Evolutionary conservation across 2,797 vertebrate species (phyloP).

Genomic region (Galago senegalensis): DNA sequence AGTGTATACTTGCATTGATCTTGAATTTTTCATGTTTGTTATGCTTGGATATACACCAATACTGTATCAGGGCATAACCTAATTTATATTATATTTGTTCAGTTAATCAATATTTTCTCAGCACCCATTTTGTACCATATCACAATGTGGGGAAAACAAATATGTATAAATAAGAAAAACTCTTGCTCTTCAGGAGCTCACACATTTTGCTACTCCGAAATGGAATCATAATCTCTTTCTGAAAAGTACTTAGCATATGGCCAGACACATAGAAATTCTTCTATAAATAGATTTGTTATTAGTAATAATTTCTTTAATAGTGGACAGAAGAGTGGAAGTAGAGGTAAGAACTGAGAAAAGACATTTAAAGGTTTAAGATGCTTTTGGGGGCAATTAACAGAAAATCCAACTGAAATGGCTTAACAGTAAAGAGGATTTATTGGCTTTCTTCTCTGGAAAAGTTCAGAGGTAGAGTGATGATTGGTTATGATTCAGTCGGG

Average conservation of each 20-base stretch:
- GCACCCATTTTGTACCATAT: conserved; percentile 51
- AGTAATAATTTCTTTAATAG: conserved; percentile 48
- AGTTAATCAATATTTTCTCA: conserved; percentile 69
- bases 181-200: conserved; percentile 35
- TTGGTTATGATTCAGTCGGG: background rate
- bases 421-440: conserved; percentile 10
- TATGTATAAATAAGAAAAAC: conserved; percentile 49
- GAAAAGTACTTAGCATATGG: conserved; percentile 51
- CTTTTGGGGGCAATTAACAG: conserved; percentile 11
- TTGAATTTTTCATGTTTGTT: background rate
- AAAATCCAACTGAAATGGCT: conserved; percentile 41
- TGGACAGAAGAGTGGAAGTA: conserved; percentile 1
- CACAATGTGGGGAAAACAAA: conserved; percentile 44
- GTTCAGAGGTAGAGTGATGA: background rate
- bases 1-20: background rate
- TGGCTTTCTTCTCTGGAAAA: conserved; percentile 39
- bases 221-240: conserved; percentile 55
- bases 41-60: conserved; percentile 7
- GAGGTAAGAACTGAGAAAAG: conserved; percentile 36
- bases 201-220: conserved; percentile 20
- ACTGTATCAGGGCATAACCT: background rate
- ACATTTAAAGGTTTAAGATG: conserved; percentile 14
- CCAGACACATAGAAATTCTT: conserved; percentile 18
- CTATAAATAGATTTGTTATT: conserved; percentile 43
- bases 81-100: conserved; percentile 56